phyloP scores from a whole-genome alignment of 2,113 vertebrate species.

The Sceloporus tristichus region DNA sequence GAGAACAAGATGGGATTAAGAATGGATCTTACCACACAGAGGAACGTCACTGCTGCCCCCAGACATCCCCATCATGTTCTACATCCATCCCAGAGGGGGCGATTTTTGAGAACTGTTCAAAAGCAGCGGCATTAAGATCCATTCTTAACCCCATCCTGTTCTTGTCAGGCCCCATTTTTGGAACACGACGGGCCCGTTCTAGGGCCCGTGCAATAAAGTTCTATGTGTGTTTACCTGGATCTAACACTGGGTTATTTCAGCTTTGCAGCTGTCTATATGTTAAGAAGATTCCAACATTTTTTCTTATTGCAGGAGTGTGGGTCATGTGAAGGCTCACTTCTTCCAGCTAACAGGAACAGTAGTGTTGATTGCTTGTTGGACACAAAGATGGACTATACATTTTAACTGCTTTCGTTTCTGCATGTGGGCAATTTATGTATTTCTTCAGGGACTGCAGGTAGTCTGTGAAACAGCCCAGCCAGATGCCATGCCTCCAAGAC shows the following conservation, averaged over 20 bases:
- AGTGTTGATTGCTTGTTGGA: neutral
- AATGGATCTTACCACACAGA: no score
- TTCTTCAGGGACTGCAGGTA: conserved; percentile 89
- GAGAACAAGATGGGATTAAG: no score
- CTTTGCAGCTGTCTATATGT: neutral
- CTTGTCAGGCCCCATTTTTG: no score
- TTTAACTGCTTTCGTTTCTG: conserved; percentile 42
- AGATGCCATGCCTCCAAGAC: conserved; percentile 83
- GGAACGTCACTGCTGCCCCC: no score
- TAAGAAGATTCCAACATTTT: neutral
- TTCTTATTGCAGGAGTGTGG: neutral
- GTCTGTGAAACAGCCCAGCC: conserved; percentile 89
- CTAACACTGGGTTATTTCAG: neutral
- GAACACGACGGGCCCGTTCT: no score
- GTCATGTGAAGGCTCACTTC: neutral
- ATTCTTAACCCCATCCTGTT: no score
- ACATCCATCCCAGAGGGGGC: no score
- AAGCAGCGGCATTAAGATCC: no score
- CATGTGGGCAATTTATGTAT: conserved; percentile 12
- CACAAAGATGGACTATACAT: neutral
- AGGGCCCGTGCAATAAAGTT: no score
- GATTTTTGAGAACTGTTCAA: no score
- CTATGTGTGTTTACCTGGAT: neutral
- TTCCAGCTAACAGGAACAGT: neutral
- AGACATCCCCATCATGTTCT: no score